Evolutionary conservation across 2,888 invertebrate species (phyloP).

Genomic region (Acrocyrtus sp.): DNA sequence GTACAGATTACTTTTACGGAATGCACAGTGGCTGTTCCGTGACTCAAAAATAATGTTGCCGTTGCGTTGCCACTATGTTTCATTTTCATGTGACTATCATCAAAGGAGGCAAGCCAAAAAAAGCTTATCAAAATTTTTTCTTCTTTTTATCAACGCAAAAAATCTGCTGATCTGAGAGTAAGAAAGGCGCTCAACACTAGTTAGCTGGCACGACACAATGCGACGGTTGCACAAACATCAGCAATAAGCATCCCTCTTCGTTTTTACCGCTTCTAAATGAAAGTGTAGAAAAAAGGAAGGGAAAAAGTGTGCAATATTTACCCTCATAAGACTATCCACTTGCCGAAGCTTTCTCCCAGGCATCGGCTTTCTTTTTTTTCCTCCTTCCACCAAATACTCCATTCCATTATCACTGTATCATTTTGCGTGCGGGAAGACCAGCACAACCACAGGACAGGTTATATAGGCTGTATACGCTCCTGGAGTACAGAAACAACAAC

Average conservation of each 20-base stretch:
- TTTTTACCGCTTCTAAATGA: neutral
- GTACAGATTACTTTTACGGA: too few relatives aligned
- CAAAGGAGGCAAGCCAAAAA: slow-evolving; percentile 35
- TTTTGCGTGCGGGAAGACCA: slow-evolving; percentile 4
- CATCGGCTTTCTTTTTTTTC: slow-evolving; percentile 1
- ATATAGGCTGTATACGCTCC: neutral
- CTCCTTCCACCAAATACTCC: neutral
- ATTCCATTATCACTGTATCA: neutral
- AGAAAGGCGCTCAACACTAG: too few relatives aligned
- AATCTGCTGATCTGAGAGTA: slow-evolving; percentile 50
- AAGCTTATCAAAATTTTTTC: slow-evolving; percentile 38
- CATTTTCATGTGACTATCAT: slow-evolving; percentile 38
- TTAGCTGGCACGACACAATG: slow-evolving; percentile 24
- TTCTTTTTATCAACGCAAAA: slow-evolving; percentile 33
- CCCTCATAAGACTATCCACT: neutral
- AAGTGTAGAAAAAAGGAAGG: neutral
- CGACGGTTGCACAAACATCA: neutral
- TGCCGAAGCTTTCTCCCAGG: neutral
- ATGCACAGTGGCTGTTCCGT: too few relatives aligned
- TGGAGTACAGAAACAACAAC: slow-evolving; percentile 5
- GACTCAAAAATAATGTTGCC: too few relatives aligned
- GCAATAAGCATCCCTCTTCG: too few relatives aligned
- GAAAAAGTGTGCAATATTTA: neutral
- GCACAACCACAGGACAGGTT: slow-evolving; percentile 14
- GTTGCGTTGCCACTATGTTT: slow-evolving; percentile 18